phyloP scores from a whole-genome alignment of 2,888 invertebrate genomes.

The Sarcophaga carnaria region DNA sequence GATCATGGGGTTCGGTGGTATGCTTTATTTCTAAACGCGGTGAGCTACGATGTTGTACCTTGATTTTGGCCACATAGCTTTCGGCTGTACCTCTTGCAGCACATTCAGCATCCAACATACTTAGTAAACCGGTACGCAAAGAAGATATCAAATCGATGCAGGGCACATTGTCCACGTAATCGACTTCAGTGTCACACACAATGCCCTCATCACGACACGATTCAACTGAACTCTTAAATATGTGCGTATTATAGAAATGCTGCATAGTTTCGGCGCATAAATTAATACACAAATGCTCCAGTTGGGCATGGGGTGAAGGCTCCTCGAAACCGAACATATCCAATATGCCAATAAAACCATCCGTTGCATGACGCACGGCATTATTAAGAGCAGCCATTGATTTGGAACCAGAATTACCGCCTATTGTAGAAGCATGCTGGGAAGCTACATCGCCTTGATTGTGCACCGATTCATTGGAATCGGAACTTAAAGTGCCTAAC shows the following conservation, averaged over 20 bases:
- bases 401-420: constrained; percentile 91
- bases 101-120: constrained; percentile 95
- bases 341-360: constrained; percentile 96
- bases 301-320: constrained; percentile 90
- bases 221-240: constrained; percentile 96
- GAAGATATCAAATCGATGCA: constrained; percentile 98
- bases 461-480: constrained; percentile 95
- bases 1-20: constrained; percentile 89
- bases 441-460: constrained; percentile 92
- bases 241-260: constrained; percentile 98
- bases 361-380: constrained; percentile 95
- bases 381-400: constrained; percentile 96
- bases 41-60: constrained; percentile 91
- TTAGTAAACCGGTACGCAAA: constrained; percentile 93
- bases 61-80: constrained; percentile 90
- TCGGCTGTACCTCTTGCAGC: constrained; percentile 91
- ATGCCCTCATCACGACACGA: constrained; percentile 97
- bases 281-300: constrained; percentile 97
- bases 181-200: constrained; percentile 93
- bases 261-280: constrained; percentile 98
- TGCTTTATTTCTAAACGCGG: constrained; percentile 87
- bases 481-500: constrained; percentile 92
- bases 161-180: constrained; percentile 96
- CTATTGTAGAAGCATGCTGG: constrained; percentile 92
- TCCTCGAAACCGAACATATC: constrained; percentile 99